Base-by-base conservation (phyloP, 2,888 invertebrate genomes). In the Eubasilissa splendida region DNA sequence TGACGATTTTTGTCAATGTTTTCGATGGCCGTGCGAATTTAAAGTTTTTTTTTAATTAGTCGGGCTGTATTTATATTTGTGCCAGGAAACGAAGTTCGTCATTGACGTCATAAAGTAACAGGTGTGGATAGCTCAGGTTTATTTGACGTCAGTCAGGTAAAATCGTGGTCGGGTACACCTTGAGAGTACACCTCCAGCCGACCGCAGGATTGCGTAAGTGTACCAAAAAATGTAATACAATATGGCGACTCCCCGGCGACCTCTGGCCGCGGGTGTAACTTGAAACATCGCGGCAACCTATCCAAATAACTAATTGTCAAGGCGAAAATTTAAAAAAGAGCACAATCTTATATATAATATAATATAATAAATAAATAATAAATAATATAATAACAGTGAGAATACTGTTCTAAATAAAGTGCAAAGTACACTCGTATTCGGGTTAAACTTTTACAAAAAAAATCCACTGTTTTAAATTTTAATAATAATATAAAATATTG, bases 151-250 rank as follows among this genome's bases (percentile, higher is more conserved):
- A 80, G 52, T 42, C 42, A 52, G 58, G 78, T 74, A 79, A 66
- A 71, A 78, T 82, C 82, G 82, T 82, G 82, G 56, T 56, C 33
- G 56, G 59, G 42, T 70, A 31, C 79, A 68, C 82, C 82, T 82
- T 82, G 82, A 76, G 54, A 80, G 53, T 42, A 22, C 52, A 52
- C 60, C 59, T 58, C 58, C 31, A 59, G 53, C 42, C 60, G 14
- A 60, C 75, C 60, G 75, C 75, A 52, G 52, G 7, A 52, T 65
- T 65, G 65, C 65, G 65, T 65, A 65, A 65, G 33, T 65, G 65
- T 33, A 65, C 33, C 33, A 65, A 33, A 65, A 11, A 58, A 58
- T 58, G 42, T 42, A 42, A 42, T 42, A 42, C 42, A 42, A 42
- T 42, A 58, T 7, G 42, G 42, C 42, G 42, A 42, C 42, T 7